Percentiles rank a stretch among this genome's conserved stretches.
phyloP scores from a whole-genome alignment of 2,888 invertebrate genomes.

The Trissoscelio sp. region DNA sequence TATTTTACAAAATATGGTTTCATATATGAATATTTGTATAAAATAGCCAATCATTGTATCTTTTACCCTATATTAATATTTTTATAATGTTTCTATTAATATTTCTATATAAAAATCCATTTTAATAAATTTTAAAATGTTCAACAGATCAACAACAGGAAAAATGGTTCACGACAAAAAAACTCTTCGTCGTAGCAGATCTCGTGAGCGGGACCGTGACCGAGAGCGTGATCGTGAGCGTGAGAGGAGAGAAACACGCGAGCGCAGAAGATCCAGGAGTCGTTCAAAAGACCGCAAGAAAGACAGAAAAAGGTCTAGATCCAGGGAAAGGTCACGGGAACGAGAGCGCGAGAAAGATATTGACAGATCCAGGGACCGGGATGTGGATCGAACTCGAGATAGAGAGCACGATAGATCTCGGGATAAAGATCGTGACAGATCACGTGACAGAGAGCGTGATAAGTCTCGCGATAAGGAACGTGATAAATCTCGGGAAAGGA shows the following conservation, averaged over 20 bases:
- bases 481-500: conserved; percentile 83
- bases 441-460: conserved; percentile 73
- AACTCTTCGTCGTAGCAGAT: conserved; percentile 82
- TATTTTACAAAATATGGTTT: too few species aligned
- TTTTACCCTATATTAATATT: too few species aligned
- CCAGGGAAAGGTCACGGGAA: conserved; percentile 71
- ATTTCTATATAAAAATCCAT: too few species aligned
- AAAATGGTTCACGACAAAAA: conserved; percentile 84
- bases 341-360: conserved; percentile 78
- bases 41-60: too few species aligned
- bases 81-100: too few species aligned
- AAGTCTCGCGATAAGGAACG: conserved; percentile 79
- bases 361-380: conserved; percentile 78
- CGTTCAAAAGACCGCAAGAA: conserved; percentile 79
- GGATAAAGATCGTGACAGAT: conserved; percentile 80
- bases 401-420: conserved; percentile 75
- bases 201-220: too few species aligned
- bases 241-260: conserved; percentile 81
- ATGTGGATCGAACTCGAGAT: conserved; percentile 73
- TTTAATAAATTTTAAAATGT: too few species aligned
- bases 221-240: too few species aligned
- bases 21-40: too few species aligned
- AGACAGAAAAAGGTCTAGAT: conserved; percentile 79
- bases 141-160: too few species aligned
- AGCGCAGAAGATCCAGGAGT: conserved; percentile 77